A percentile compares a stretch with the other conserved stretches of the same genome.
Evolutionary conservation across 1,140 invertebrate species (phyloP).

Genomic region (Drosophila elegans): DNA sequence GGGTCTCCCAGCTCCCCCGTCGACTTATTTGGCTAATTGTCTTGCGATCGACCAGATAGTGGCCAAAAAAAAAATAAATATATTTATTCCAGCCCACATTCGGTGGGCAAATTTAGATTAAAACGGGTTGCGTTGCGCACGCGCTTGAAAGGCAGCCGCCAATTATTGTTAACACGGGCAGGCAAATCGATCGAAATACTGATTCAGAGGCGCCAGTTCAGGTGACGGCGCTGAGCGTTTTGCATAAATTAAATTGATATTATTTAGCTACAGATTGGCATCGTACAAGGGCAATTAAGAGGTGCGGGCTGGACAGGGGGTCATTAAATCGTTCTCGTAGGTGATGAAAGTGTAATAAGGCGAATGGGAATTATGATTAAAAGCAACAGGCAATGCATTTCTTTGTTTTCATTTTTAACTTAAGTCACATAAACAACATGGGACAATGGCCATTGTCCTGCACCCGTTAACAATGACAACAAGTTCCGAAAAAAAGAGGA

Average conservation of each 20-base stretch:
- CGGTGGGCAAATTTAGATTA: conserved; percentile 34
- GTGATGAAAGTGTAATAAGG: conserved; percentile 27
- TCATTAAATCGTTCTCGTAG: conserved; percentile 8
- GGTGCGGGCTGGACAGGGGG: conserved; percentile 17
- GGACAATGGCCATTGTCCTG: conserved; percentile 73
- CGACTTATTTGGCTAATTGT: conserved; percentile 79
- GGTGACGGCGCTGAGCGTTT: conserved; percentile 64
- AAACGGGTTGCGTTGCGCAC: conserved; percentile 53
- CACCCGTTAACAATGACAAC: conserved; percentile 12
- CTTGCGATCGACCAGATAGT: conserved; percentile 61
- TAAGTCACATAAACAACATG: conserved; percentile 22
- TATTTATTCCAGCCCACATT: conserved; percentile 15
- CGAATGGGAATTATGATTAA: conserved; percentile 17
- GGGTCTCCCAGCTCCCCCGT: conserved; percentile 36
- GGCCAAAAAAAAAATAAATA: conserved; percentile 21
- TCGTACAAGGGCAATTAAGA: conserved; percentile 65
- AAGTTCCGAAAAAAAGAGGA: conserved; percentile 10
- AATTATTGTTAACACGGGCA: conserved; percentile 62
- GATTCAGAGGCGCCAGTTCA: conserved; percentile 57
- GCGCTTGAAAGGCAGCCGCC: conserved; percentile 41
- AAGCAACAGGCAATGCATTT: conserved; percentile 2
- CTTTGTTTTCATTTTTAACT: conserved; percentile 25
- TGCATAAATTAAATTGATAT: conserved; percentile 63
- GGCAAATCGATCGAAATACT: conserved; percentile 10
- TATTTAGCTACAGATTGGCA: conserved; percentile 55